Base-by-base conservation (phyloP, 1,140 invertebrate genomes). In the Chymomyza costata region DNA sequence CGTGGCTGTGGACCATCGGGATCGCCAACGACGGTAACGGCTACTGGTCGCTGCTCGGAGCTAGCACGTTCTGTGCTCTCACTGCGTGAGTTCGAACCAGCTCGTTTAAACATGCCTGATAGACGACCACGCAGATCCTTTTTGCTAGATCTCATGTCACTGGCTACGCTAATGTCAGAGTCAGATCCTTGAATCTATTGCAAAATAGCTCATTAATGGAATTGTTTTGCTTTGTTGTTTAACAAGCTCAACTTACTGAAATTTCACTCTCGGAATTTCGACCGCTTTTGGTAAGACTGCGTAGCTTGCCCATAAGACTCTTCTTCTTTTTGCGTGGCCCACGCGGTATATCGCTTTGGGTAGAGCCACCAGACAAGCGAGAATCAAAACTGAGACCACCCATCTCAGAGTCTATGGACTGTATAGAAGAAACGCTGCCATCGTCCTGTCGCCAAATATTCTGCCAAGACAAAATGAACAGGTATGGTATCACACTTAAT, bases 241-340 rank as follows among this genome's bases (percentile, higher is more conserved):
- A 44, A 3, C 8, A 30, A 43, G 7, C 31, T 11, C 3, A 34
- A 45, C 73, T 61, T 30, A 86, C 83, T 53, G 84, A 85, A 65
- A 80, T 64, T 80, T 85, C 83, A 73, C 82, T 86, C 65, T 86
- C 84, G 66, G 81, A 84, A 66, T 82, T 83, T 53, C 82, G 81
- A 21, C 92, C 90, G 0, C 94, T 94, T 87, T 95, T 96, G 6
- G 93, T 94, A 13, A 96, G 86, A 70, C 93, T 93, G 60, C 92
- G 93, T 40, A 96, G 86, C 87, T 95, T 95, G 17, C 92, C 92
- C 73, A 95, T 93, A 35, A 96, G 85, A 25, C 93, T 90, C 84
- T 93, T 93, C 83, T 92, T 92, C 82, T 94, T 94, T 82, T 93
- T 94, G 65, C 94, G 94, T 39, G 92, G 90, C 44, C 88, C 85